Evolutionary conservation across 2,888 invertebrate species (phyloP), one percentile per base, ranked within the genome.

Genomic region (Nymphalis c-album): DNA sequence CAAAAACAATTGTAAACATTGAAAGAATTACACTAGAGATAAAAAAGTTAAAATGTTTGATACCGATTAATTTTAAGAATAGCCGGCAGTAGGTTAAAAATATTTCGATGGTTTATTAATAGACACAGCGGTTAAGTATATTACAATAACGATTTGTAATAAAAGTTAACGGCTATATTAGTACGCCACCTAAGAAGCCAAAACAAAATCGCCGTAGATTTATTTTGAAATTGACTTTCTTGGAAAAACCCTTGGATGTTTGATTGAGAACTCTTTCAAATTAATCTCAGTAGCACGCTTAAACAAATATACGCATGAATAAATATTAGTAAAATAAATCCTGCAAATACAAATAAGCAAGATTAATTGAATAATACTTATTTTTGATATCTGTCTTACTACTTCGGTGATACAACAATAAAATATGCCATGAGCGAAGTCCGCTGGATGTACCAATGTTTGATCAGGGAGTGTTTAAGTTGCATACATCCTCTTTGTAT

Each of bases 241-340:
- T 47, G 77, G n/a, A 85, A 90, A 88, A 76, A 77, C 82, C 78
- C 79, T 80, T 80, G 80, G 81, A 74, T 82, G 78, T 86, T 85
- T 88, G 85, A 88, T 88, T 84, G 85, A 85, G 85, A 84, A 85
- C 84, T 81, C 81, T 84, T 83, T 81, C 80, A 85, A 84, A 86
- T 85, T 85, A 84, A 83, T 81, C 80, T 78, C 68, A 66, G 69
- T 26, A 59, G 47, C 63, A 31, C 69, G 68, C 50, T 66, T 61
- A 47, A 65, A 53, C 62, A n/a, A n/a, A n/a, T n/a, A n/a, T 66
- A 59, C 10, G 20, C 57, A 69, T 69, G 59, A 8, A 40, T 40
- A 73, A 67, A 73, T 71, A 45, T 31, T 45, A 57, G 68, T 64
- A 63, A 60, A 63, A 63, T 26, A 58, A 48, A 8, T 8, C 7